Base-by-base conservation (phyloP, 1,140 invertebrate genomes). In the Eurosta solidaginis region DNA sequence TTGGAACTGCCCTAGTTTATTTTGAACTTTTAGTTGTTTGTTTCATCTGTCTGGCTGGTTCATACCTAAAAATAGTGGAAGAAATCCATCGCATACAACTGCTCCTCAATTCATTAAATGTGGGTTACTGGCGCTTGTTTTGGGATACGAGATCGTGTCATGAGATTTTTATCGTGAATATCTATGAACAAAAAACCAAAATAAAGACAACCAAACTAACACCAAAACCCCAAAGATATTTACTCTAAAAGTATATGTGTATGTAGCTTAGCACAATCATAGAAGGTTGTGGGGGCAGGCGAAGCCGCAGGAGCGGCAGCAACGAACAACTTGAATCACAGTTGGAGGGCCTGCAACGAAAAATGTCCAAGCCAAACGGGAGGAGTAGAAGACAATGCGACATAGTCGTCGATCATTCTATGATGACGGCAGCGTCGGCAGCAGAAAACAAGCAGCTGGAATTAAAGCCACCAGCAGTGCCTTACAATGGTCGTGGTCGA, bases 51-150 rank as follows among this genome's bases (percentile, higher is more conserved):
- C n/a, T n/a, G n/a, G n/a, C n/a, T n/a, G n/a, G n/a, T n/a, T n/a
- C 17, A 68, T 40, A 33, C 33, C 33, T 33, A 68, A 22, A 40
- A 42, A 68, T n/a, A n/a, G n/a, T n/a, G n/a, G 59, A 68, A 68
- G 59, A 68, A 68, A 68, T 33, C 59, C n/a, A n/a, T 33, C 59
- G 33, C 59, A 40, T 33, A 68, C n/a, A 29, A 68, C 33, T 68
- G 59, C 59, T 68, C 33, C 59, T 68, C 59, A 68, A 68, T 68
- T 50, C 29, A 22, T 54, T 68, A 78, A 78, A 78, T 74, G 77
- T 78, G 77, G 63, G 77, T 78, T 78, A 78, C 68, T 78, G 77
- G 77, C 77, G 77, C 77, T 78, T 78, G 47, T 78, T 76, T 78
- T 78, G 68, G 59, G 77, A 52, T 78, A 78, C 52, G 74, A 78